Base-by-base conservation (phyloP, 2,888 invertebrate genomes). In the Antheraea assamensis region DNA sequence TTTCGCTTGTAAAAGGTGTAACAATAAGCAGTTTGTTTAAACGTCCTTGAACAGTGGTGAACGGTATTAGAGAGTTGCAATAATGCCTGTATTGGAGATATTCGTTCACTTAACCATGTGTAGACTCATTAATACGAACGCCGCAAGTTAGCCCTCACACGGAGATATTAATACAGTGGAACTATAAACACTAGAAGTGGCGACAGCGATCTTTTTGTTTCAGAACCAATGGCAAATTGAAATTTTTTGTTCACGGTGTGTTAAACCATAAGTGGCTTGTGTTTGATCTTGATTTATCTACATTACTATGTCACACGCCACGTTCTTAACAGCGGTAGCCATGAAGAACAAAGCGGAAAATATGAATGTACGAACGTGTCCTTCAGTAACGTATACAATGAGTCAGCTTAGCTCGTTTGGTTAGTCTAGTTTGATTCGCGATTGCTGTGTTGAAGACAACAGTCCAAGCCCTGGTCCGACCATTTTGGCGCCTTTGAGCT, bases 51-150 rank as follows among this genome's bases (percentile, higher is more conserved):
- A 71, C 61, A 58, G 1, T 17, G 24, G 35, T 21, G 31, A 55
- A n/a, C 30, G 21, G n/a, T 30, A 61, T 49, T 61, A 24, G 19
- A 73, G 17, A 19, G 71, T 52, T 42, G 49, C 49, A 70, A 73
- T 73, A 61, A 74, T 47, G 72, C 70, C 73, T 64, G 71, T 68
- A 79, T 73, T 74, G 82, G 82, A 81, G 82, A 81, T 84, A 86
- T 88, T 87, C 78, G 84, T 82, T 85, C 85, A 84, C 82, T 85
- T 87, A 83, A 81, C 78, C 80, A 76, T 80, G 77, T 83, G 83
- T 80, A 87, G 87, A 87, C 85, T 88, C 86, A 88, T 88, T 87
- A 87, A 86, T 77, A 73, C 74, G 73, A 78, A 76, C 78, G 76
- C 75, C 75, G 74, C 71, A 74, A 82, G 78, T 81, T 85, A 76